phyloP scores from a whole-genome alignment of 2,113 vertebrate genomes.

The Anhinga anhinga region DNA sequence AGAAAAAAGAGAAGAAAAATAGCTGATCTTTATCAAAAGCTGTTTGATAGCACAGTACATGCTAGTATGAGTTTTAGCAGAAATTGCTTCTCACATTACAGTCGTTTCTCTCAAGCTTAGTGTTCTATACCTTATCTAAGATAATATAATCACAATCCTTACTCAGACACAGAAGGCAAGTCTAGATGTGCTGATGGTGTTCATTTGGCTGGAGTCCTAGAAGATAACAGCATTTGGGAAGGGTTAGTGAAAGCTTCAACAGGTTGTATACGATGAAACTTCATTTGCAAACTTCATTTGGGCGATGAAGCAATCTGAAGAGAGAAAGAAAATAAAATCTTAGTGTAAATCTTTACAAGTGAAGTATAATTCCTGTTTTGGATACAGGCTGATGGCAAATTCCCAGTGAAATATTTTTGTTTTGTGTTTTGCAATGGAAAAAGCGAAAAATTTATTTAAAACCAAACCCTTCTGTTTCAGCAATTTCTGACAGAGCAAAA shows the following conservation, averaged over 20 bases:
- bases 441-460: slow-evolving; percentile 8
- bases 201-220: not conserved
- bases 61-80: not conserved
- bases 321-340: not conserved
- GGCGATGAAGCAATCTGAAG: not conserved
- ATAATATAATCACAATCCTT: not conserved
- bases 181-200: not conserved
- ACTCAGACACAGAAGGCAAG: not conserved
- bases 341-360: not conserved
- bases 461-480: not conserved
- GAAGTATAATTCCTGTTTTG: not conserved
- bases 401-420: not conserved
- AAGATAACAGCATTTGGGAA: not conserved
- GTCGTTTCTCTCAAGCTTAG: not conserved
- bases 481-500: not conserved
- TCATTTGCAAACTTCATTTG: too few species aligned
- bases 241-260: not conserved
- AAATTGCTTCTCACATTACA: not conserved
- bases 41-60: not conserved
- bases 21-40: not conserved
- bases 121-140: not conserved
- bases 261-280: not conserved
- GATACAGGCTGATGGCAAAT: not conserved
- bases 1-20: not conserved
- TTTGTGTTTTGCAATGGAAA: slow-evolving; percentile 35